A percentile compares a stretch with the other conserved stretches of the same genome.
Evolutionary conservation across 2,797 vertebrate genomes (phyloP).

Genomic region (Sciurus carolinensis): DNA sequence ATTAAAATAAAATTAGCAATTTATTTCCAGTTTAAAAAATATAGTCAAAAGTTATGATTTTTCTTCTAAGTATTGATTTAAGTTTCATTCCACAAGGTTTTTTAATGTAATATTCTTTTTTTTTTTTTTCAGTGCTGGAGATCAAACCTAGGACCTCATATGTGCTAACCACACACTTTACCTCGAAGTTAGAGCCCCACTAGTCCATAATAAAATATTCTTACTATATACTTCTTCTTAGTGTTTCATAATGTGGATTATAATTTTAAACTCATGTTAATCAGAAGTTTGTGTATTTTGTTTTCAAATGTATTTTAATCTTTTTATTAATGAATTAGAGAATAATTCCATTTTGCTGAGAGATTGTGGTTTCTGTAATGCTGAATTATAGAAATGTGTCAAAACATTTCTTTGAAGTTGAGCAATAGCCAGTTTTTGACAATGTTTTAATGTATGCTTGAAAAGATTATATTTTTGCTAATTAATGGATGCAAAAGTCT

Average conservation of each 20-base stretch:
- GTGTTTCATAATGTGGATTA: neutral
- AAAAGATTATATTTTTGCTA: neutral
- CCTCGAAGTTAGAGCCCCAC: too few species aligned
- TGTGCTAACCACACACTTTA: too few species aligned
- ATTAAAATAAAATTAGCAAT: neutral
- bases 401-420: neutral
- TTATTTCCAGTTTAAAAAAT: conserved; percentile 3
- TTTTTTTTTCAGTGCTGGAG: too few species aligned
- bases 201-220: neutral
- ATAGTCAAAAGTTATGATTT: conserved; percentile 2
- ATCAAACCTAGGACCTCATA: too few species aligned
- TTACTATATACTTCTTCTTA: neutral
- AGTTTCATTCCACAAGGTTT: neutral
- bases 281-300: neutral
- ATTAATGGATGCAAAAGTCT: neutral
- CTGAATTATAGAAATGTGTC: neutral
- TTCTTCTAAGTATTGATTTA: neutral
- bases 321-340: neutral
- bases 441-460: neutral
- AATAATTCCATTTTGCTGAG: neutral
- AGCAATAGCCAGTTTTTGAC: neutral
- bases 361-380: neutral
- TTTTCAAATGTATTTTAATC: neutral
- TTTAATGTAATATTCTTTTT: too few species aligned
- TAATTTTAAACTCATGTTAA: neutral